Evolutionary conservation across 2,888 invertebrate species (phyloP).

Genomic region (Aporophyla lueneburgensis): DNA sequence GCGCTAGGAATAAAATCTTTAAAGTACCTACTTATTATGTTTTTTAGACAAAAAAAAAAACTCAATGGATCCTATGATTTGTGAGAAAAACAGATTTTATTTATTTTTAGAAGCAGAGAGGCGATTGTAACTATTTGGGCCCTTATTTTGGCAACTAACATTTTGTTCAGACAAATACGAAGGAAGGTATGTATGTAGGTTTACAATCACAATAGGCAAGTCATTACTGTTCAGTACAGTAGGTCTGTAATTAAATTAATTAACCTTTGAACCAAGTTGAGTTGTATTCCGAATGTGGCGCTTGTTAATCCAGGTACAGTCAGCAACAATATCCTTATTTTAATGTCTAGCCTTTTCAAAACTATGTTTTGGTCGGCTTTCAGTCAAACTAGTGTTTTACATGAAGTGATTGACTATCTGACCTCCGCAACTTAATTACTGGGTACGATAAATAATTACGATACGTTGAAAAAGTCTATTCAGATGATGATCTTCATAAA

Average conservation of each 20-base stretch:
- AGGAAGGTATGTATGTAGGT: not conserved
- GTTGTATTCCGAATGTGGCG: slow-evolving; percentile 18
- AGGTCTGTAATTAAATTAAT: slow-evolving; percentile 43
- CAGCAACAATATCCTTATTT: slow-evolving; percentile 1
- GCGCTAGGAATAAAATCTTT: not conserved
- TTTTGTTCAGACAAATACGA: not conserved
- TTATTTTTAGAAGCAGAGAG: not conserved
- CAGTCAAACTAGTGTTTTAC: too few relatives aligned
- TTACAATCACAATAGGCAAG: slow-evolving; percentile 28
- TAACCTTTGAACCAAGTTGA: slow-evolving; percentile 28
- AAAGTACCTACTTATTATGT: not conserved
- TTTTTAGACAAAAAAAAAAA: not conserved
- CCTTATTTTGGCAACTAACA: not conserved
- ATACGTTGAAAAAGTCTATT: too few relatives aligned
- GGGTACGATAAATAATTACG: too few relatives aligned
- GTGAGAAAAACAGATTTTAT: not conserved
- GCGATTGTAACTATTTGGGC: not conserved
- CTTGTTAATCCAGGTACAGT: slow-evolving; percentile 27
- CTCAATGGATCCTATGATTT: not conserved
- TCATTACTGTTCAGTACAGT: slow-evolving; percentile 25
- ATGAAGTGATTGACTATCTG: too few relatives aligned
- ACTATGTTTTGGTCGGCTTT: too few relatives aligned
- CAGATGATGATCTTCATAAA: too few relatives aligned
- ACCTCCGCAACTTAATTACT: too few relatives aligned
- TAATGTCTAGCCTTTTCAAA: too few relatives aligned